phyloP scores from a whole-genome alignment of 2,113 vertebrate species.

The Uria lomvia region DNA sequence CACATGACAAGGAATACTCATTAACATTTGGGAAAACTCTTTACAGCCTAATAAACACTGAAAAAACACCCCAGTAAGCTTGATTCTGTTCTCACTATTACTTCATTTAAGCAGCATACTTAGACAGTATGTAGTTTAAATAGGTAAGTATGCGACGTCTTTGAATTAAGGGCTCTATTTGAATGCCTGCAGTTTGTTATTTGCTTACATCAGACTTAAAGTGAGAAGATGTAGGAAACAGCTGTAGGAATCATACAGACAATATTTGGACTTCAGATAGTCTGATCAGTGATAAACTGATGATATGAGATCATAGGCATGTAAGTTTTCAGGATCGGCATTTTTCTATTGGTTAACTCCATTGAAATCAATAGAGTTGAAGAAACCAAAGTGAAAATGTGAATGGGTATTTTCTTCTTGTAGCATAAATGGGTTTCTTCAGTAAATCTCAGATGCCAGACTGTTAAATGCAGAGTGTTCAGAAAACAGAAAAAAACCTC shows the following conservation, averaged over 20 bases:
- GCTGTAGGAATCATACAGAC: neutral
- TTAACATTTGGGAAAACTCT: neutral
- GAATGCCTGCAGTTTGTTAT: neutral
- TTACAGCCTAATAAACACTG: neutral
- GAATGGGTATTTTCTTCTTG: neutral
- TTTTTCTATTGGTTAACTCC: neutral
- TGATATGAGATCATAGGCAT: neutral
- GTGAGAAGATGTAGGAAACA: neutral
- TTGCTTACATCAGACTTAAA: neutral
- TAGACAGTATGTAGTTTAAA: neutral
- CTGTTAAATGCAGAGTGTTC: neutral
- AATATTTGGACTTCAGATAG: neutral
- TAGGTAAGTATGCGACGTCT: neutral
- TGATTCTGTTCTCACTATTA: neutral
- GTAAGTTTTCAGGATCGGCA: neutral
- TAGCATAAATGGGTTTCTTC: neutral
- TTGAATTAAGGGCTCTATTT: neutral
- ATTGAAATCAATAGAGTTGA: neutral
- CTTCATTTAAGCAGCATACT: neutral
- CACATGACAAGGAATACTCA: neutral
- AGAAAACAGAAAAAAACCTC: neutral
- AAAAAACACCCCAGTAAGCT: neutral
- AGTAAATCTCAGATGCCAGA: neutral
- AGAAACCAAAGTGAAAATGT: neutral
- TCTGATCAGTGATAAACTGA: neutral